A percentile compares a stretch with the other conserved stretches of the same genome.
These are phyloP conservation scores for Leucophora obtusa DNA, from an alignment of 2,888 invertebrate species.

Conservation along the genomic window DNA sequence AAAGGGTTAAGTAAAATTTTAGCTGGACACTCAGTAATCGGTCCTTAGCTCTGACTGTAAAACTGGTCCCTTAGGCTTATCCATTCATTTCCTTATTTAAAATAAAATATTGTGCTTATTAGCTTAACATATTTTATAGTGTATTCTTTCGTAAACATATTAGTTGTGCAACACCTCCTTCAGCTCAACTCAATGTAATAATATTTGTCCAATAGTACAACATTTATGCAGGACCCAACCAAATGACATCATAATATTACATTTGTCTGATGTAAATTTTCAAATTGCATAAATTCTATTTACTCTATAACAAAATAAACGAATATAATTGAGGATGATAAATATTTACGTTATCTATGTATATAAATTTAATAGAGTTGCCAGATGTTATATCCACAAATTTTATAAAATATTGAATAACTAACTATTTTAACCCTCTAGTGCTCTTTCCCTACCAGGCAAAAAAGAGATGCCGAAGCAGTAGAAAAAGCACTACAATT, in stretches of 20 bases:
- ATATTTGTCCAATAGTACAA: slow-evolving; percentile 29
- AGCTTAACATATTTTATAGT: background rate
- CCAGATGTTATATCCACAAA: too few relatives aligned
- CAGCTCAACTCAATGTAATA: slow-evolving; percentile 38
- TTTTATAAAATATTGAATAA: too few relatives aligned
- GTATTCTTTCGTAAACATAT: background rate
- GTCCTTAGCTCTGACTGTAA: too few relatives aligned
- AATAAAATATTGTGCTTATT: background rate
- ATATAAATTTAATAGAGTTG: background rate
- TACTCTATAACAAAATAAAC: slow-evolving; percentile 31
- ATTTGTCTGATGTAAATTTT: slow-evolving; percentile 50
- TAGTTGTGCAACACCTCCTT: background rate
- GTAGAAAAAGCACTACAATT: too few relatives aligned
- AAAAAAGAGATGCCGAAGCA: too few relatives aligned
- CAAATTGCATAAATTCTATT: slow-evolving; percentile 57
- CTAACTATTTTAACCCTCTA: too few relatives aligned
- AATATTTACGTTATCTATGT: background rate
- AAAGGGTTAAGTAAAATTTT: too few relatives aligned
- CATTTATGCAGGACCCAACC: slow-evolving; percentile 9
- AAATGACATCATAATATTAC: slow-evolving; percentile 8
- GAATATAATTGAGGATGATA: background rate
- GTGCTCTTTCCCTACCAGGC: too few relatives aligned
- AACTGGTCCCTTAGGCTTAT: too few relatives aligned
- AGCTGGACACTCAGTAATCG: too few relatives aligned
- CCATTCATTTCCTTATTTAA: background rate